phyloP scores from a whole-genome alignment of 2,888 invertebrate species.

The Celastrina argiolus region DNA sequence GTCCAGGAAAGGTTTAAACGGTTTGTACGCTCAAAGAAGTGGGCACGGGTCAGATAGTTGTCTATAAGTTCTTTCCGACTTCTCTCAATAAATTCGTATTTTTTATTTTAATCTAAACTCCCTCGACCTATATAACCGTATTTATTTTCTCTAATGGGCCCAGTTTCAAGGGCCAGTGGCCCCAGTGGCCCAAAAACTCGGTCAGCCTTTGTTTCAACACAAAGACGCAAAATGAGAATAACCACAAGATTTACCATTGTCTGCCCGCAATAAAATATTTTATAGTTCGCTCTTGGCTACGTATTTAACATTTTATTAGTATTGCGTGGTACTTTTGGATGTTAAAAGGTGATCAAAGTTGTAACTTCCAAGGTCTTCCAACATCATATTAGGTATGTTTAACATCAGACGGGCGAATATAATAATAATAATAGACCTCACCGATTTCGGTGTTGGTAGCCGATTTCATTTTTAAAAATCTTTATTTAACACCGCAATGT shows the following conservation, averaged over 20 bases:
- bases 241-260: constrained; percentile 15
- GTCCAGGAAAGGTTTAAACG: no score
- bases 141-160: background rate
- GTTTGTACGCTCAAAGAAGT: no score
- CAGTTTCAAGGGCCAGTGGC: background rate
- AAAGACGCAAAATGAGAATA: constrained; percentile 13
- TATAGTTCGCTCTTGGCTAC: background rate
- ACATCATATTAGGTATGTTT: no score
- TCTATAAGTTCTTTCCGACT: no score
- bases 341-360: background rate
- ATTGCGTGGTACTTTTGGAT: background rate
- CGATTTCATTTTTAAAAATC: no score
- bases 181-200: constrained; percentile 14
- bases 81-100: no score
- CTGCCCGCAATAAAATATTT: constrained; percentile 4
- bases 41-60: no score
- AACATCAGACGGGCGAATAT: no score
- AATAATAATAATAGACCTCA: no score
- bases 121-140: background rate
- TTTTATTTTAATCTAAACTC: no score
- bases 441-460: no score
- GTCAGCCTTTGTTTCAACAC: constrained; percentile 18
- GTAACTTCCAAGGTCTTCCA: background rate
- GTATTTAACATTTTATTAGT: background rate
- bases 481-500: no score